These are phyloP conservation scores for Helleia helle DNA, from an alignment of 2,888 invertebrate genomes.

Conservation along the genomic window DNA sequence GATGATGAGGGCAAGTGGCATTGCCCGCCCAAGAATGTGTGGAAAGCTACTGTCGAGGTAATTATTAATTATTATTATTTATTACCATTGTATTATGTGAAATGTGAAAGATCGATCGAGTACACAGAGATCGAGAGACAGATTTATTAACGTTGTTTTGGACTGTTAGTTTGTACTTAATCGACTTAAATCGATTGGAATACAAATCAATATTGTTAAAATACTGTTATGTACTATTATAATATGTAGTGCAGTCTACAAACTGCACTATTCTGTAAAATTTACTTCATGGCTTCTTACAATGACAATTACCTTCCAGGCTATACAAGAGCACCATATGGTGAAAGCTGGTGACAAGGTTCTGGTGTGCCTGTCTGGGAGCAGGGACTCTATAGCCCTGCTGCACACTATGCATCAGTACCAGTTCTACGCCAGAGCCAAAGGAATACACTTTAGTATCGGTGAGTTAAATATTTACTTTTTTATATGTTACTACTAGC, in stretches of 20 bases:
- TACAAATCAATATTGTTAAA: too few relatives aligned
- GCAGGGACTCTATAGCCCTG: conserved; percentile 87
- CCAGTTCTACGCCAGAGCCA: conserved; percentile 82
- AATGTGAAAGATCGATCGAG: too few relatives aligned
- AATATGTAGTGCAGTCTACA: too few relatives aligned
- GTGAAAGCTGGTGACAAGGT: conserved; percentile 87
- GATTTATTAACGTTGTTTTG: too few relatives aligned
- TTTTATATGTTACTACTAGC: too few relatives aligned
- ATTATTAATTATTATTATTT: neutral
- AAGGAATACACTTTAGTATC: conserved; percentile 83
- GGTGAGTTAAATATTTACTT: too few relatives aligned
- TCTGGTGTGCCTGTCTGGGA: conserved; percentile 88
- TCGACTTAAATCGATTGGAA: too few relatives aligned
- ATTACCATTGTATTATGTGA: too few relatives aligned
- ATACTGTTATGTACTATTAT: too few relatives aligned
- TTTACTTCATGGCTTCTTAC: neutral
- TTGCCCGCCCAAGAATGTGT: conserved; percentile 84
- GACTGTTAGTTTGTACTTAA: too few relatives aligned
- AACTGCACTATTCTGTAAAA: too few relatives aligned
- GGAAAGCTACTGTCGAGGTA: conserved; percentile 86
- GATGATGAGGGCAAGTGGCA: conserved; percentile 78
- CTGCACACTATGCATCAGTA: conserved; percentile 89
- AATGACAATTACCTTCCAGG: conserved; percentile 54
- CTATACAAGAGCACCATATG: conserved; percentile 88
- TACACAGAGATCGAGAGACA: too few relatives aligned